Evolutionary conservation across 2,797 vertebrate species (phyloP).

Genomic region (Glossophaga mutica): DNA sequence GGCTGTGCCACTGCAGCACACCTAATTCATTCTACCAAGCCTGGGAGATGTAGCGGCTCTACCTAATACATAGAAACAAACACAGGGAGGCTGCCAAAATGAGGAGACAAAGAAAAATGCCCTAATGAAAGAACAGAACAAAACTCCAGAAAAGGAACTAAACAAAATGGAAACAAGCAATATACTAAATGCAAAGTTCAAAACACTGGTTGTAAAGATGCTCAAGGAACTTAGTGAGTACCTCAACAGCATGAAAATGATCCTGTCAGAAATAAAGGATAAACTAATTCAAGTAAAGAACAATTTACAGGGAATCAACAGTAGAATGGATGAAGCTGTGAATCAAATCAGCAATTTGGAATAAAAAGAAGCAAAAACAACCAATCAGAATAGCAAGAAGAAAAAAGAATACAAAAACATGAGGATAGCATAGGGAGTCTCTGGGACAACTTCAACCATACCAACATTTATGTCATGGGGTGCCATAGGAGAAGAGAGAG

Average conservation of each 20-base stretch:
- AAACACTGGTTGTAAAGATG: background rate
- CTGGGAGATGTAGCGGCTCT: background rate
- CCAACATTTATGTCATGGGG: too few species aligned
- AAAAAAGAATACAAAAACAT: too few species aligned
- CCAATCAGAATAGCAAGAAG: too few species aligned
- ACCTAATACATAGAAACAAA: background rate
- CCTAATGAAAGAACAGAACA: background rate
- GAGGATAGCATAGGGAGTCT: too few species aligned
- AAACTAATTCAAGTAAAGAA: background rate
- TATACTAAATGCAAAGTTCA: background rate
- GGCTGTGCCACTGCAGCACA: background rate
- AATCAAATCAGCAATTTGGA: too few species aligned
- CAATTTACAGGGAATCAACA: background rate
- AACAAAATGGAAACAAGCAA: background rate
- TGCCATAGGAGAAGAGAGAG: too few species aligned
- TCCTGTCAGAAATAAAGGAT: background rate
- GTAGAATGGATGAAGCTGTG: background rate
- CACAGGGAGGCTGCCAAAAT: background rate
- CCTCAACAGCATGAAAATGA: background rate
- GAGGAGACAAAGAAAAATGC: background rate
- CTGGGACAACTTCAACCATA: too few species aligned
- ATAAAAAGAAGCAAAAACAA: too few species aligned
- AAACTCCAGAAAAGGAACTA: background rate
- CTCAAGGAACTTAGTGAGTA: background rate
- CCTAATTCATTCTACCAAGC: background rate